A percentile compares a stretch with the other conserved stretches of the same genome.
phyloP scores from a whole-genome alignment of 2,888 invertebrate species.

The Phanerotoma sp. region DNA sequence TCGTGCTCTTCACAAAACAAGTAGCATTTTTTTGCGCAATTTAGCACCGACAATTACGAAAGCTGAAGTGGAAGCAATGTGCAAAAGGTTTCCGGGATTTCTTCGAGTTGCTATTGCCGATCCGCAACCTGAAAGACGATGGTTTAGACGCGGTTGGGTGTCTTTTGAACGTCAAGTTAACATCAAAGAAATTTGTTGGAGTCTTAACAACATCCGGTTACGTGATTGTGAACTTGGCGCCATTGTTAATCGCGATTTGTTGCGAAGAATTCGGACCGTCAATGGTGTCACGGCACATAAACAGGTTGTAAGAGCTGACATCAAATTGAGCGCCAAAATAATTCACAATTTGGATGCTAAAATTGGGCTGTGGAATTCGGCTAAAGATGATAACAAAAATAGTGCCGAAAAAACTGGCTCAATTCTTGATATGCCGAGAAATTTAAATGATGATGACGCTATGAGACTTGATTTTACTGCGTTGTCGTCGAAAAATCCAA shows the following conservation, averaged over 20 bases:
- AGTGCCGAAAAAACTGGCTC: too few species aligned
- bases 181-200: constrained; percentile 99
- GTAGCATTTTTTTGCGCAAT: constrained; percentile 95
- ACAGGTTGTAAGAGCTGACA: constrained; percentile 85
- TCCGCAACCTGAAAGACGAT: constrained; percentile 92
- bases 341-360: constrained; percentile 88
- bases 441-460: constrained; percentile 42
- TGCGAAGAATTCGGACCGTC: constrained; percentile 88
- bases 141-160: constrained; percentile 98
- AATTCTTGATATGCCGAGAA: too few species aligned
- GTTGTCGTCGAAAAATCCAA: constrained; percentile 84
- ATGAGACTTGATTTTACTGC: constrained; percentile 62
- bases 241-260: constrained; percentile 95
- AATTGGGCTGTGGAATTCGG: constrained; percentile 74
- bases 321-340: constrained; percentile 88
- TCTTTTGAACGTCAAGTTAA: constrained; percentile 96
- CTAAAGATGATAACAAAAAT: constrained; percentile 39
- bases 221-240: constrained; percentile 91
- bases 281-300: constrained; percentile 90
- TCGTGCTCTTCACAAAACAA: constrained; percentile 88
- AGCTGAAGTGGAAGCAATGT: constrained; percentile 93
- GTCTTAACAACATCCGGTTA: constrained; percentile 89
- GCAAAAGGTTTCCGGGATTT: constrained; percentile 90
- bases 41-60: constrained; percentile 95
- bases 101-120: constrained; percentile 95